Evolutionary conservation across 1,140 invertebrate genomes (phyloP).

Genomic region (Pogonognathellus flavescens): DNA sequence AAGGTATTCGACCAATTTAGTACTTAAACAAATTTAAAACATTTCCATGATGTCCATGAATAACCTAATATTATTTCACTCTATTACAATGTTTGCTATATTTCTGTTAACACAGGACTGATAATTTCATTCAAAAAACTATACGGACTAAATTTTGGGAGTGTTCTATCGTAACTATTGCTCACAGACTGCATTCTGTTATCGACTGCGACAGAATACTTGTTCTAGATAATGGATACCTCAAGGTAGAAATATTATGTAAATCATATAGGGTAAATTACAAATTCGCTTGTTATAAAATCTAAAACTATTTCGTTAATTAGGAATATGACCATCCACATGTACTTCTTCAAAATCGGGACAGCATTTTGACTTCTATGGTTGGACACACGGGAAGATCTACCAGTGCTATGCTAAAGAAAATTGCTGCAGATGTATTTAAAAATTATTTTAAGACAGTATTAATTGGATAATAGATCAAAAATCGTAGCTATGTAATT

Average conservation of each 20-base stretch:
- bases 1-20: background rate
- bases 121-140: conserved; percentile 72
- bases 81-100: background rate
- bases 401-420: conserved; percentile 13
- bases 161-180: conserved; percentile 59
- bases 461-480: background rate
- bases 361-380: conserved; percentile 58
- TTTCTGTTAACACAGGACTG: conserved; percentile 70
- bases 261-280: background rate
- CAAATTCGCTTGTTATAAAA: background rate
- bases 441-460: background rate
- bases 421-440: conserved; percentile 52
- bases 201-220: conserved; percentile 63
- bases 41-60: background rate
- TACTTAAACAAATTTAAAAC: background rate
- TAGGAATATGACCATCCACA: conserved; percentile 67
- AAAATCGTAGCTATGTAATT: background rate
- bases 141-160: conserved; percentile 55
- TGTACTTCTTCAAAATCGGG: conserved; percentile 64
- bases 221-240: conserved; percentile 54
- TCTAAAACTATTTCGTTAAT: too few species aligned
- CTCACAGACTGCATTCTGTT: conserved; percentile 61
- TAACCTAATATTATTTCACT: background rate
- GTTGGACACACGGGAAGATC: conserved; percentile 55
- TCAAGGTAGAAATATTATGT: conserved; percentile 66